Conservation (phyloP, 2,113 vertebrate genomes). For the Apaloderma vittatum region DNA sequence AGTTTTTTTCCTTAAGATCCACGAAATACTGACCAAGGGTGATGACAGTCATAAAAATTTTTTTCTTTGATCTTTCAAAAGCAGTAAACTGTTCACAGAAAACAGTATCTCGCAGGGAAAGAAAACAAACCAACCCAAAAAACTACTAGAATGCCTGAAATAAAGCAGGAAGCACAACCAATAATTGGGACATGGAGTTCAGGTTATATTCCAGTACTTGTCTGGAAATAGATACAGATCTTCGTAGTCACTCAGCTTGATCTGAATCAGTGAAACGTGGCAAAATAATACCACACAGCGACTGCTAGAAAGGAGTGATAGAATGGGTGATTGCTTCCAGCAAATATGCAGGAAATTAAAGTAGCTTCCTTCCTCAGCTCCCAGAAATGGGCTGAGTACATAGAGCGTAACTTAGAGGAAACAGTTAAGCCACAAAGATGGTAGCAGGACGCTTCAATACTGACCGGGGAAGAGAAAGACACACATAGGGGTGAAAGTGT, state of each 20-base stretch:
- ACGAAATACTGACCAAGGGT: background rate
- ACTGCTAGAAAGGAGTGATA: background rate
- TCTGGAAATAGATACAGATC: background rate
- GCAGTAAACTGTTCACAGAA: background rate
- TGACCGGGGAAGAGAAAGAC: background rate
- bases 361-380: background rate
- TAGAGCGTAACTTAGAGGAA: background rate
- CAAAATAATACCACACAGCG: background rate
- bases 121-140: background rate
- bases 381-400: background rate
- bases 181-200: background rate
- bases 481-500: background rate
- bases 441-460: background rate
- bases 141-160: background rate
- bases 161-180: background rate
- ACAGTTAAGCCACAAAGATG: background rate
- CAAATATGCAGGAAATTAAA: constrained; percentile 25
- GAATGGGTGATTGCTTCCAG: background rate
- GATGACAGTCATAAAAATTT: fast-evolving
- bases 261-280: background rate
- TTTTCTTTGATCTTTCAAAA: background rate
- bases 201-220: background rate
- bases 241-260: background rate
- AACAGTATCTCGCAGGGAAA: background rate
- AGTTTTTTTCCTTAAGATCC: background rate